Conservation (phyloP, 2,113 vertebrate species). For the Leucoraja erinaceus region DNA sequence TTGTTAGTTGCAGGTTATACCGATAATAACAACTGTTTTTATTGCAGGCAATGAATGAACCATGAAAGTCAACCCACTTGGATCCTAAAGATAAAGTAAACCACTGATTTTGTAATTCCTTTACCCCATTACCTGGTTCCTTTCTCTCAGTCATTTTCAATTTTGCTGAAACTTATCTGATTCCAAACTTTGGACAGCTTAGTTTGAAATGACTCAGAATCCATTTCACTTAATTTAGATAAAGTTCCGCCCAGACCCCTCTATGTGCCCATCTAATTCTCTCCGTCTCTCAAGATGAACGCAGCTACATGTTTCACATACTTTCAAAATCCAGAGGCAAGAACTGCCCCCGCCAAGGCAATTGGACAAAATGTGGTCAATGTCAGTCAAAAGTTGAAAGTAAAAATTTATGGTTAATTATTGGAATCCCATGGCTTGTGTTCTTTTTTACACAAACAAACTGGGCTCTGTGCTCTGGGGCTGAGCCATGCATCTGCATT, state of each 20-base stretch:
- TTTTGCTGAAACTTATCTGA: background rate
- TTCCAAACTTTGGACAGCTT: background rate
- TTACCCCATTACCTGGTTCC: background rate
- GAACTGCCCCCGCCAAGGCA: background rate
- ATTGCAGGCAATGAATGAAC: background rate
- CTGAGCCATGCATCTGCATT: conserved; percentile 37
- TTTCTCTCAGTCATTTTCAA: background rate
- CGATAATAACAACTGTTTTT: background rate
- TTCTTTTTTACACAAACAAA: conserved; percentile 37
- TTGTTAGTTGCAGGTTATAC: background rate
- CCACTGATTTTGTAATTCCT: background rate
- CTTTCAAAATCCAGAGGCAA: conserved; percentile 22
- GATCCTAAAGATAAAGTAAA: background rate
- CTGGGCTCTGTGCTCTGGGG: conserved; percentile 34
- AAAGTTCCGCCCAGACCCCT: background rate
- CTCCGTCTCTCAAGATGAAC: background rate
- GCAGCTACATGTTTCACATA: background rate
- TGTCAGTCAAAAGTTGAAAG: conserved; percentile 38
- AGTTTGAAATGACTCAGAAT: background rate
- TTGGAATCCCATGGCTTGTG: conserved; percentile 38
- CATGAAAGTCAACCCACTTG: background rate
- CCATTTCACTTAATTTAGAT: background rate
- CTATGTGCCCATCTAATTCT: background rate
- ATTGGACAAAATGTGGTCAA: background rate
- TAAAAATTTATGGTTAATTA: conserved; percentile 37